Evolutionary conservation across 1,140 invertebrate species (phyloP), one percentile per base, ranked within the genome.

Genomic region (Micrasema longulum): DNA sequence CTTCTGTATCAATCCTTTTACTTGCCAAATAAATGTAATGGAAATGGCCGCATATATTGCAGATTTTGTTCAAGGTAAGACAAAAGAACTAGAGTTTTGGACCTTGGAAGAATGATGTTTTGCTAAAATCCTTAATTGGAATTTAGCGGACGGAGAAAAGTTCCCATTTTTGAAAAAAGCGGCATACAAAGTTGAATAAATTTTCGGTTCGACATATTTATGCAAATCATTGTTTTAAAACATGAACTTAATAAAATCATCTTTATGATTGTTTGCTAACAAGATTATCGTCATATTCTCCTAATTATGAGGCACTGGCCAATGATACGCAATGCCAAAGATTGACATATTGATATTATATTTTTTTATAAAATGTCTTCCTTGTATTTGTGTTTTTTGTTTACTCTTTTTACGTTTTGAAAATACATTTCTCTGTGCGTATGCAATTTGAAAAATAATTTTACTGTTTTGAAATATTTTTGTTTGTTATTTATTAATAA

Each of bases 231-330:
- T 69, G 52, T 73, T 73, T 70, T 73, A 66, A 63, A 69, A 50
- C 45, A 73, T 68, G 53, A 71, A 73, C 50, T 48, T 73, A 48
- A 71, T 73, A 63, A 73, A 73, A 70, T 62, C 66, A 73, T 73
- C 72, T 73, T 70, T 57, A 70, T 65, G 72, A 2, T 31, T 31
- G 26, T 31, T 31, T 31, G 26, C 26, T 31, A 31, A 31, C 26
- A 31, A 7, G 26, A 31, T 31, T 31, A 31, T 31, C 26, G n/a
- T n/a, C n/a, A n/a, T n/a, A n/a, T n/a, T n/a, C n/a, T n/a, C n/a
- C n/a, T n/a, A n/a, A n/a, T n/a, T n/a, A n/a, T n/a, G n/a, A n/a
- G n/a, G n/a, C n/a, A n/a, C n/a, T n/a, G n/a, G n/a, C n/a, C n/a
- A n/a, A n/a, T n/a, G n/a, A n/a, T n/a, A n/a, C n/a, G n/a, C n/a